Base-by-base conservation (phyloP, 2,797 vertebrate genomes). In the Gallinago stenura region DNA sequence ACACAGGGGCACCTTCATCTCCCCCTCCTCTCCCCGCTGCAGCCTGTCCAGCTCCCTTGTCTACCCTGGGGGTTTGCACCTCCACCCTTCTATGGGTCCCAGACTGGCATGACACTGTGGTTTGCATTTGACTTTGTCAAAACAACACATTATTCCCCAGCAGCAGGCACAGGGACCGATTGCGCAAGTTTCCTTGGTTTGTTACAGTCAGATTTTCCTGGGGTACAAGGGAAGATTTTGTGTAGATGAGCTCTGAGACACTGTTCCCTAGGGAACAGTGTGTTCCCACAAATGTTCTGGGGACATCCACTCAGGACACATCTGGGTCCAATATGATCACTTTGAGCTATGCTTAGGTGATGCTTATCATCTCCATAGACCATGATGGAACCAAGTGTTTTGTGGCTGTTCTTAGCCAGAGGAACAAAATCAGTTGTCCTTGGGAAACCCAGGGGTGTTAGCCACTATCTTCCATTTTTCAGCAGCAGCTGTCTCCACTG, bases 351-450 rank as follows among this genome's bases (percentile, higher is more conserved):
- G 71, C 37, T 72, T 35, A 45, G n/a, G 48, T 33, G 61, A 45
- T 78, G 17, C 24, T 56, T 82, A 7, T 62, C 51, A 43, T 20
- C 31, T 30, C n/a, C 45, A 22, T 2, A 3, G 15, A 11, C 12
- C 14, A 16, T 15, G n/a, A 13, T 9, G 37, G 61, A 87, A 35
- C 7, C 25, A 35, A 45, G 26, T 39, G 20, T 39, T 60, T 57
- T 3, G 0, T 11, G 87, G 78, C 54, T 48, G 16, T 24, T 78
- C 60, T 61, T 16, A 46, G 39, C 51, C 58, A 21, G 61, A 62
- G 64, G 28, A 87, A n/a, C 0, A 2, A 31, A 31, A 19, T 0
- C 0, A 72, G 33, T 2, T 18, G 26, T 43, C 28, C 12, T 1
- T 41, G 25, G 14, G 37, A 35, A 31, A 84, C 13, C 46, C 76